Base-by-base conservation (phyloP, 2,113 vertebrate species). In the Ellobius talpinus region DNA sequence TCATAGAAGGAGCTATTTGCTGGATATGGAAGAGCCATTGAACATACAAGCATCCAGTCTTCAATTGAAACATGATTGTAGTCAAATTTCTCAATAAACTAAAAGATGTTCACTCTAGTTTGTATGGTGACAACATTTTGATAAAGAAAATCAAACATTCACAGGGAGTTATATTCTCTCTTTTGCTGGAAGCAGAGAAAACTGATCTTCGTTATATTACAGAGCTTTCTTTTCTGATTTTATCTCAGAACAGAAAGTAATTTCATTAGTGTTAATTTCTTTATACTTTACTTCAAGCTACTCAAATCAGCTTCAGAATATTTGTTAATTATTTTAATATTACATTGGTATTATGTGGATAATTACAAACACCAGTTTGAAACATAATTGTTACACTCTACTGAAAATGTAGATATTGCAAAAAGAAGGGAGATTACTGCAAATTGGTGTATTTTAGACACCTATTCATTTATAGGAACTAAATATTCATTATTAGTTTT, bases 181-280 rank as follows among this genome's bases (percentile, higher is more conserved):
- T 86, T 89, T 74, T n/a, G n/a, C 13, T 65, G 39, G 42, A 24
- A 79, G 12, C 55, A 92, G 47, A 72, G 42, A 93, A 94, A 79
- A 89, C 36, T 29, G 21, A 42, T 21, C n/a, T 65, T 10, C 31
- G 33, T n/a, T 79, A 72, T 70, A 90, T 31, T n/a, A 58, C 26
- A 79, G 79, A 87, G 0, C 3, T 82, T 52, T 79, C 10, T 90
- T 94, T 68, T 19, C 13, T 97, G 42, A 78, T 50, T 79, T 91
- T 50, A 21, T 52, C 10, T 19, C 87, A 47, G 50, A 74, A 91
- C 12, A 96, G 26, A 81, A 79, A 4, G 33, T 78, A 96, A 85
- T 58, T 95, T 70, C 29, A 81, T 85, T 93, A 52, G 6, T 84
- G 79, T n/a, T 73, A 79, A 90, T 90, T 61, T 94, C 36, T 39